Evolutionary conservation across 2,888 invertebrate genomes (phyloP), one percentile per base, ranked within the genome.

Genomic region (Notodonta ziczac): DNA sequence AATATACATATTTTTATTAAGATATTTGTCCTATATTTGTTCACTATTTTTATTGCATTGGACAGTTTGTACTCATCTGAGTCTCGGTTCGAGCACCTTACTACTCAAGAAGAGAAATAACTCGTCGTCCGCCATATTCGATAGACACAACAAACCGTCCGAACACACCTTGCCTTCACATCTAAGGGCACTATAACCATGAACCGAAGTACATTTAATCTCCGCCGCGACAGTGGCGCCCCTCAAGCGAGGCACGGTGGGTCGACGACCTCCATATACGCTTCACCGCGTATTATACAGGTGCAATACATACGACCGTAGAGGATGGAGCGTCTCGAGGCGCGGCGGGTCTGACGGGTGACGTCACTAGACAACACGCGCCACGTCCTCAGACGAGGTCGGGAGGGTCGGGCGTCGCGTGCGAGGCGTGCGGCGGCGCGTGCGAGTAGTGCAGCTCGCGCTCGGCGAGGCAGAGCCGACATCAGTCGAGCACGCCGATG

Each of bases 401-500:
- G 63, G 70, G 57, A 58, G 54, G 61, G 67, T 70, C 59, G 62
- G 61, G 52, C 55, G 58, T 61, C 65, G 69, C 61, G 64, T 57
- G 60, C 54, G 61, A 54, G 61, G 62, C 58, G 73, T 66, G 44
- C 60, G 61, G 59, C 13, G 72, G 73, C 61, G 72, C 67, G 63
- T 35, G 35, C 35, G 75, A 72, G 81, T 73, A 84, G 78, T 85
- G 86, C 70, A 81, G 77, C 84, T 87, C 89, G 84, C 91, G 90
- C 87, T 86, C 87, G 84, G 89, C 90, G 89, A 85, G 88, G 86
- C 91, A 92, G 63, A 86, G 88, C 85, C 86, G 86, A 76, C 93
- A 93, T 94, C 93, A 94, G 90, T 93, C 94, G 4, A 93, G 84
- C 77, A 90, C 89, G 14, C 93, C 93, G 74, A 93, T 90, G 58